Percentiles rank a stretch among this genome's conserved stretches.
phyloP scores from a whole-genome alignment of 2,888 invertebrate genomes.

The Drosophila neotestacea region DNA sequence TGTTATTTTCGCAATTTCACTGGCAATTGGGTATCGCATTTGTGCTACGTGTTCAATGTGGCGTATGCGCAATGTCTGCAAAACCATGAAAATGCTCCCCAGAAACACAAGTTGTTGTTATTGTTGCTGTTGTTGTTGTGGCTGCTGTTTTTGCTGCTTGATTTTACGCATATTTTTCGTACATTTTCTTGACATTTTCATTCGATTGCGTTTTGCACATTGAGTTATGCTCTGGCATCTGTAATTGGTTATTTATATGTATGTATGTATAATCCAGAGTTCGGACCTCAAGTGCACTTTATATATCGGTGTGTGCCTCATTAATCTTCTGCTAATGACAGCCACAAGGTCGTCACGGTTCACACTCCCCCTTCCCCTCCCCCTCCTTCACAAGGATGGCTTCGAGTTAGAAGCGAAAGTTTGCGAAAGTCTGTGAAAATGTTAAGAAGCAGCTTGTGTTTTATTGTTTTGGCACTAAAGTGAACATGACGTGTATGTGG shows the following conservation, averaged over 20 bases:
- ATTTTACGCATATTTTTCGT: constrained; percentile 34
- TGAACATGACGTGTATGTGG: neutral
- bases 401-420: constrained; percentile 6
- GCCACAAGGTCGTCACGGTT: constrained; percentile 52
- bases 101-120: constrained; percentile 23
- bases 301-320: constrained; percentile 26
- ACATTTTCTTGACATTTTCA: constrained; percentile 64
- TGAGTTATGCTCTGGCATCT: constrained; percentile 28
- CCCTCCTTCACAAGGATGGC: neutral
- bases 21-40: constrained; percentile 57
- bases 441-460: constrained; percentile 8
- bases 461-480: constrained; percentile 2
- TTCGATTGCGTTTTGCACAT: constrained; percentile 40
- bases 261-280: neutral
- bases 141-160: constrained; percentile 18
- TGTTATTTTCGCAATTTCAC: constrained; percentile 54
- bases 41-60: constrained; percentile 60
- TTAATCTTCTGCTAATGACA: constrained; percentile 63
- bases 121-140: constrained; percentile 6
- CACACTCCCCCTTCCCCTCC: neutral
- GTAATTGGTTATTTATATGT: constrained; percentile 60
- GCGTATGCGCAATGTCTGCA: constrained; percentile 72
- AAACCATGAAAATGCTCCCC: constrained; percentile 38
- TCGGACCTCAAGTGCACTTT: constrained; percentile 35
- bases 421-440: constrained; percentile 8